Base-by-base conservation (phyloP, 2,888 invertebrate species). In the Thymelicus sylvestris region DNA sequence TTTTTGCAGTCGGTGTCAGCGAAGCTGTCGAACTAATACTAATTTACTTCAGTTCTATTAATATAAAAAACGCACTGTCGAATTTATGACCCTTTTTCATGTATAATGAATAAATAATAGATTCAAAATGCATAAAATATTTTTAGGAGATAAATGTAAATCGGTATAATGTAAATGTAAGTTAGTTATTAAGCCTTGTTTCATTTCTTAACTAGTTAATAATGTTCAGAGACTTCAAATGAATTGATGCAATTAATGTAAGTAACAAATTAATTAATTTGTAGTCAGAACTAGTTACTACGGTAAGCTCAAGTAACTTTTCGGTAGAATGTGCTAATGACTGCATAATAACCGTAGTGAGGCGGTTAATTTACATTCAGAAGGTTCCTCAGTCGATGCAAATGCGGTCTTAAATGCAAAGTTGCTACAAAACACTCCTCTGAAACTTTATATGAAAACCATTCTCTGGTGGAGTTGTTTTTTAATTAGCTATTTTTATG, bases 281-380 rank as follows among this genome's bases (percentile, higher is more conserved):
- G 57, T 57, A 57, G 31, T 57, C 31, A 44, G 41, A 44, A 44
- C 44, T 44, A 31, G 31, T 31, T 31, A 12, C 44, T 10, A 44
- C 57, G 57, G 12, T 24, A 39, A 59, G 6, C 6, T 38, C 31
- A 38, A 66, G 61, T 67, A 38, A 66, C 61, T 52, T 65, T 59
- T 59, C 50, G 24, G 41, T 60, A 44, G 59, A 71, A 52, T 66
- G 60, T 61, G 44, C 66, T 71, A 65, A 71, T 71, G 52, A 61
- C 66, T 50, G 71, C 61, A 66, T 71, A 71, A 61, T 71, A 61
- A 66, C 66, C 66, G 66, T 61, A 66, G 65, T 44, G 66, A 55
- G 61, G 41, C 61, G 59, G 66, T 55, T 71, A 65, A 71, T 71
- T 71, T 71, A 66, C 52, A 71, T 71, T 71, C 70, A 71, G 41